These are phyloP conservation scores for Pampus argenteus DNA, from an alignment of 2,797 vertebrate genomes.

Conservation along the genomic window DNA sequence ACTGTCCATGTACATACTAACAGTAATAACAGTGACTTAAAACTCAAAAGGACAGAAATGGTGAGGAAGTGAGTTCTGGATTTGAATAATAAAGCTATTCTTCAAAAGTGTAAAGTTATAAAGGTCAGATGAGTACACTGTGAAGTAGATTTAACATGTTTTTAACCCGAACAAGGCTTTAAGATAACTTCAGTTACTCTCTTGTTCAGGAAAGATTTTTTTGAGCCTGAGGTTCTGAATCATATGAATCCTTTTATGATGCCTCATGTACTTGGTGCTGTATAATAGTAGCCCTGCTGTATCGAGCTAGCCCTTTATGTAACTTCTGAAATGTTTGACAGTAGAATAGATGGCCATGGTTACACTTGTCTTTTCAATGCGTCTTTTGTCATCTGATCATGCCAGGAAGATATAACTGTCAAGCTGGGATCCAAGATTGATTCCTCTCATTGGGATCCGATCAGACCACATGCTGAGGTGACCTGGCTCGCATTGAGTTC, in stretches of 20 bases:
- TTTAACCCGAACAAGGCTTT: not conserved
- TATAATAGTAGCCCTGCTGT: too few relatives aligned
- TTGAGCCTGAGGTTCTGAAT: not conserved
- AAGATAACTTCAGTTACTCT: too few relatives aligned
- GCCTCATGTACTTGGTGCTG: too few relatives aligned
- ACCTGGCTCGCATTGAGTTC: too few relatives aligned
- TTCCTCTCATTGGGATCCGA: too few relatives aligned
- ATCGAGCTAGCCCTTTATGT: not conserved
- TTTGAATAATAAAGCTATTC: not conserved
- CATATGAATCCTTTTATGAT: not conserved
- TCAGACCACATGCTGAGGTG: too few relatives aligned
- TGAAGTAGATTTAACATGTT: not conserved
- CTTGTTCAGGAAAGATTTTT: not conserved
- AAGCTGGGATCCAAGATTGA: too few relatives aligned
- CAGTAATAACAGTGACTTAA: not conserved
- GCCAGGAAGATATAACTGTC: too few relatives aligned
- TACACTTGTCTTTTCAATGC: too few relatives aligned
- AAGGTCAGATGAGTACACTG: not conserved
- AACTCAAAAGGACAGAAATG: not conserved
- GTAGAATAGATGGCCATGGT: too few relatives aligned
- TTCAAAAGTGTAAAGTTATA: slow-evolving; percentile 5
- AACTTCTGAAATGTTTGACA: not conserved
- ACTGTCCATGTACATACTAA: not conserved
- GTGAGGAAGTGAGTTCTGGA: not conserved
- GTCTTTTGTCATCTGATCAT: too few relatives aligned